Conservation (phyloP, 2,797 vertebrate genomes). For the Nothura maculosa region DNA sequence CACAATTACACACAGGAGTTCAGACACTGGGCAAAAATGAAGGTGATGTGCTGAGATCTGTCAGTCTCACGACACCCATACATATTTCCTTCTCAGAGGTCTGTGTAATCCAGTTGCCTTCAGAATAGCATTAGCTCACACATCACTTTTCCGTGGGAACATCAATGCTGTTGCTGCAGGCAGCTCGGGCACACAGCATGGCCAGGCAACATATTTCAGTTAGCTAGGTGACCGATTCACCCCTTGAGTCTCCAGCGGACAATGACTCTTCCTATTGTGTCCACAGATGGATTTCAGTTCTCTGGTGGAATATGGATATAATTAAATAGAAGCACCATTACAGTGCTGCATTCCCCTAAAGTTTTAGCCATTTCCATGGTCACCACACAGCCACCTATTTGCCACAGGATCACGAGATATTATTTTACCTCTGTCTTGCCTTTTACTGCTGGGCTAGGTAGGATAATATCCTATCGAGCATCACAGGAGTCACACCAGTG, state of each 20-base stretch:
- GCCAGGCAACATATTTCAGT: neutral
- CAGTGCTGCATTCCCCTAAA: accelerated
- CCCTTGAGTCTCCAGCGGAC: neutral
- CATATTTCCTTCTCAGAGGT: neutral
- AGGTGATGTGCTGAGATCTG: accelerated
- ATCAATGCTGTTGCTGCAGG: neutral
- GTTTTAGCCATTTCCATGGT: neutral
- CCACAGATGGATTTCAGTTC: accelerated
- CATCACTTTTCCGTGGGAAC: neutral
- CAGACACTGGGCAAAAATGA: neutral
- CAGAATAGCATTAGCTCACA: neutral
- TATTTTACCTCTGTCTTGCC: neutral
- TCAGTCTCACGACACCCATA: accelerated
- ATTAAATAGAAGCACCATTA: neutral
- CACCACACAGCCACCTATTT: neutral
- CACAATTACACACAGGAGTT: neutral
- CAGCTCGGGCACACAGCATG: accelerated
- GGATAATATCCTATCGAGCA: neutral
- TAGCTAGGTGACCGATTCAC: accelerated
- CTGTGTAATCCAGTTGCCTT: accelerated
- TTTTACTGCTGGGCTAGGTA: accelerated
- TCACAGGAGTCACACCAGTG: accelerated
- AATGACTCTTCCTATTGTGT: neutral
- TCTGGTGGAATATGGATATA: neutral
- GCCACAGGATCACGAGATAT: neutral